These are phyloP conservation scores for Helicolenus hilgendorfi DNA, from an alignment of 2,797 vertebrate genomes.

Conservation along the genomic window DNA sequence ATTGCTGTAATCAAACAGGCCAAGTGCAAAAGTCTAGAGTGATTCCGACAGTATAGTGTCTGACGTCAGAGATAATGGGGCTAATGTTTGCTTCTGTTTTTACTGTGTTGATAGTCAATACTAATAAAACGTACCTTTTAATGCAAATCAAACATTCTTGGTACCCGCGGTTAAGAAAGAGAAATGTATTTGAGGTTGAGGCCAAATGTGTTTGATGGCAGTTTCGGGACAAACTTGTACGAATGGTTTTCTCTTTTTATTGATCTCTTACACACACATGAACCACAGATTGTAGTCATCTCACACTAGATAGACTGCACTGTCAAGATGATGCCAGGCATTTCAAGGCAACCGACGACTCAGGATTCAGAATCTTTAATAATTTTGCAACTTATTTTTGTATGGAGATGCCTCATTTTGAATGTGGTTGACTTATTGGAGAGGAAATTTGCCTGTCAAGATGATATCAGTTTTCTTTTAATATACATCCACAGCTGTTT, in stretches of 20 bases:
- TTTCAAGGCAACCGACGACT: constrained; percentile 54
- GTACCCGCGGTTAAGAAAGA: neutral
- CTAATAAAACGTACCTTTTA: constrained; percentile 33
- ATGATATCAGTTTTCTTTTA: constrained; percentile 82
- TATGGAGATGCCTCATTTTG: constrained; percentile 73
- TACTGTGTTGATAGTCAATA: constrained; percentile 51
- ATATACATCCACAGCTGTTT: constrained; percentile 84
- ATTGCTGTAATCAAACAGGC: constrained; percentile 19
- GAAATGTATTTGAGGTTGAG: constrained; percentile 32
- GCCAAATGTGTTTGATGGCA: constrained; percentile 25
- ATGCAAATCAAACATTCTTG: constrained; percentile 20
- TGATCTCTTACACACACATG: constrained; percentile 39
- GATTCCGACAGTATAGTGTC: constrained; percentile 14
- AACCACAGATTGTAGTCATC: constrained; percentile 44
- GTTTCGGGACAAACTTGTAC: constrained; percentile 21
- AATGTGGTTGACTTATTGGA: constrained; percentile 81
- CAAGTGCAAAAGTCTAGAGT: constrained; percentile 18
- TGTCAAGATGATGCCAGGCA: constrained; percentile 39
- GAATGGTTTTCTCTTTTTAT: constrained; percentile 33
- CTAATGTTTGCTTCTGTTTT: constrained; percentile 39
- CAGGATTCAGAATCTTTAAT: constrained; percentile 65
- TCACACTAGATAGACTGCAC: constrained; percentile 8
- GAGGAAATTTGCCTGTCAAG: constrained; percentile 88
- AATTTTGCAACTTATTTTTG: constrained; percentile 82
- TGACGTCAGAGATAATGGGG: constrained; percentile 25